These are phyloP conservation scores for Plebejus argus DNA, from an alignment of 2,888 invertebrate genomes.

Conservation along the genomic window DNA sequence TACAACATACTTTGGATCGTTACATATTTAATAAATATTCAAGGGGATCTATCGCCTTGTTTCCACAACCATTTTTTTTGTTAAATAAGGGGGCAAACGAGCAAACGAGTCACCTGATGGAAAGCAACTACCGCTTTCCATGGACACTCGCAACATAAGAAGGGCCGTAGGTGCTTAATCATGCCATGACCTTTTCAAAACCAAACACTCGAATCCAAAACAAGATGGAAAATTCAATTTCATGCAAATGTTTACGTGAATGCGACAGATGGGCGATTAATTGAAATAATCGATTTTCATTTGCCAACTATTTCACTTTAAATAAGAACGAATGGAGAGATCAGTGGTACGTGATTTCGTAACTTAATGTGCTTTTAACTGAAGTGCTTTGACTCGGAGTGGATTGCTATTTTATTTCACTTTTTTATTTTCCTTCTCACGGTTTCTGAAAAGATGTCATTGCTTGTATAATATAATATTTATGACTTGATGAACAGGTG, in stretches of 20 bases:
- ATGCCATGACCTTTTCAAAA: not conserved
- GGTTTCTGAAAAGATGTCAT: not conserved
- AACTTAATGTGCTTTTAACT: conserved; percentile 27
- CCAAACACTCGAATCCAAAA: not conserved
- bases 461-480: too few relatives aligned
- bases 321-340: conserved; percentile 51
- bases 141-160: too few relatives aligned
- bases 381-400: conserved; percentile 6
- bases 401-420: conserved; percentile 8
- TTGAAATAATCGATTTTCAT: conserved; percentile 21
- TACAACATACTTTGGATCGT: too few relatives aligned
- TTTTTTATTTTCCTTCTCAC: not conserved
- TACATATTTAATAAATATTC: too few relatives aligned
- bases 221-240: conserved; percentile 20
- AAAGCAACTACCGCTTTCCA: too few relatives aligned
- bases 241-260: conserved; percentile 19
- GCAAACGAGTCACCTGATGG: too few relatives aligned
- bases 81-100: too few relatives aligned
- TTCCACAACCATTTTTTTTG: too few relatives aligned
- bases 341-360: conserved; percentile 27
- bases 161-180: too few relatives aligned
- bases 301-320: conserved; percentile 37
- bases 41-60: too few relatives aligned
- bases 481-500: too few relatives aligned
- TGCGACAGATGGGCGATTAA: conserved; percentile 12